These are phyloP conservation scores for Galbula dea DNA, from an alignment of 2,113 vertebrate genomes.

Conservation along the genomic window DNA sequence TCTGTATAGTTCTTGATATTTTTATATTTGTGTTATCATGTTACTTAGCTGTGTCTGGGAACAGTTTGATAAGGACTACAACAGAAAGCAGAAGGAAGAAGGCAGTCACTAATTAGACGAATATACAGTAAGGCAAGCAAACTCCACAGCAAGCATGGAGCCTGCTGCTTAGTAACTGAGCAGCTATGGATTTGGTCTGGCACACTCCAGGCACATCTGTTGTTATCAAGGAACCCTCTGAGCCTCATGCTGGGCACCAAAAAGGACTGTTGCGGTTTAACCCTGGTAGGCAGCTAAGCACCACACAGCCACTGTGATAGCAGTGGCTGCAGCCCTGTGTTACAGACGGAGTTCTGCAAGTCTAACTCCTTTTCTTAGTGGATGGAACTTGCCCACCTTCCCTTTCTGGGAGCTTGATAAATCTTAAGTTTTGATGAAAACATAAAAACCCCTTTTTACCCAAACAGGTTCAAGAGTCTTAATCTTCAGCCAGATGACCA, in stretches of 20 bases:
- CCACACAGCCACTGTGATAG: fast-evolving
- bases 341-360: not conserved
- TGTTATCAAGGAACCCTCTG: fast-evolving
- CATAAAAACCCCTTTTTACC: not conserved
- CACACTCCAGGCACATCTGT: not conserved
- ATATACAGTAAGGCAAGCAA: not conserved
- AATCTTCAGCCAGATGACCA: conserved; percentile 99
- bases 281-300: not conserved
- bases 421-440: not conserved
- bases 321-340: not conserved
- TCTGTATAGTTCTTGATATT: not conserved
- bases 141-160: not conserved
- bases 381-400: not conserved
- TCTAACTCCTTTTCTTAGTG: fast-evolving
- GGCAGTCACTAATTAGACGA: not conserved
- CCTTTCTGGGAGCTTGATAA: not conserved
- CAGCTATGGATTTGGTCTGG: fast-evolving
- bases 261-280: not conserved
- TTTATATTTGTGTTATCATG: not conserved
- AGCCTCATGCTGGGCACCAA: fast-evolving
- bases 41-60: not conserved
- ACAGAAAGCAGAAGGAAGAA: not conserved
- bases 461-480: conserved; percentile 88
- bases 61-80: not conserved
- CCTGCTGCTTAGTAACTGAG: not conserved